phyloP scores from a whole-genome alignment of 2,888 invertebrate genomes.

The Limnephilus lunatus region DNA sequence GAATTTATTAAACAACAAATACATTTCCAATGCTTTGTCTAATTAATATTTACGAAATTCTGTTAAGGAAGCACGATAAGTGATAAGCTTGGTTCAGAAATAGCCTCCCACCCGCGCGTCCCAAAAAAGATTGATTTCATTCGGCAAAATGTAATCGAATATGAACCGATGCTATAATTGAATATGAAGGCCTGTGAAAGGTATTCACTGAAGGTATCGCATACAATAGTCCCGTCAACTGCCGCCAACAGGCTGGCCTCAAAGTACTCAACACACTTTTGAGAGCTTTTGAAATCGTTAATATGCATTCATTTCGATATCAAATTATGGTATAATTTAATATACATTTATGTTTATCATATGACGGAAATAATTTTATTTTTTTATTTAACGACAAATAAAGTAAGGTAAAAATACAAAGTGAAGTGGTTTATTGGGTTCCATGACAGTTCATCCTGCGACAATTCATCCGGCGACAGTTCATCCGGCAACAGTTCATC shows the following conservation, averaged over 20 bases:
- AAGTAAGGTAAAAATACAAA: no score
- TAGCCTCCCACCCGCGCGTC: background rate
- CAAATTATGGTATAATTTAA: background rate
- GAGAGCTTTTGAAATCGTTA: background rate
- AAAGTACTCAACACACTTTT: background rate
- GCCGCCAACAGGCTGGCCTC: background rate
- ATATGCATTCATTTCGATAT: background rate
- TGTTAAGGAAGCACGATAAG: background rate
- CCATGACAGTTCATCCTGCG: no score
- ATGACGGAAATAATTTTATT: no score
- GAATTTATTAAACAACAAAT: background rate
- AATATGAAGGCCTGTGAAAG: background rate
- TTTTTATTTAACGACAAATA: no score
- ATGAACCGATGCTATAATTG: background rate
- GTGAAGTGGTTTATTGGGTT: no score
- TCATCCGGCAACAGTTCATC: no score
- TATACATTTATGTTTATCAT: no score
- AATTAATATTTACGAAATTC: background rate
- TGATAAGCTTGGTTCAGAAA: background rate
- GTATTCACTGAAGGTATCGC: background rate
- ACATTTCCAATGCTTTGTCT: background rate
- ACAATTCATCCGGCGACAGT: no score
- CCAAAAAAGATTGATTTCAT: background rate
- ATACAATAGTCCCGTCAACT: background rate
- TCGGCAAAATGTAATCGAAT: background rate